These are phyloP conservation scores for Scaptomyza hsui DNA, from an alignment of 1,140 invertebrate genomes.

Conservation along the genomic window DNA sequence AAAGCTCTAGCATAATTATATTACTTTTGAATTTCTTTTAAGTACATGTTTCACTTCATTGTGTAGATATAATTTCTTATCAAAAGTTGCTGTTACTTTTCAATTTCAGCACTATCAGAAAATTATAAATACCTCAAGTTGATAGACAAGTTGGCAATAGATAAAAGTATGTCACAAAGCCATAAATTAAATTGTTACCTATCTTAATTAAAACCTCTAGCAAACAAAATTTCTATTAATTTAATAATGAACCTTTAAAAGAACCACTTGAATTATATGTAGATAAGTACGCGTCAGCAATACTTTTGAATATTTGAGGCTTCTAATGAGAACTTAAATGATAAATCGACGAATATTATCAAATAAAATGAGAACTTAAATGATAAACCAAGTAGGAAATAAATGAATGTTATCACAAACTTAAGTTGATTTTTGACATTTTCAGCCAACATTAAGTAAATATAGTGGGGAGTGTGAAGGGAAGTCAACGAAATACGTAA, in stretches of 20 bases:
- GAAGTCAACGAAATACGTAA: not conserved
- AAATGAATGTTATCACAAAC: constrained; percentile 10
- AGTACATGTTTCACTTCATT: no score
- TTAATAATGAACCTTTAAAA: constrained; percentile 16
- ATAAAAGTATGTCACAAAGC: not conserved
- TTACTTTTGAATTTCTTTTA: no score
- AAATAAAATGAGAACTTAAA: constrained; percentile 20
- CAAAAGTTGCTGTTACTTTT: not conserved
- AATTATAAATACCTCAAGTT: constrained; percentile 6
- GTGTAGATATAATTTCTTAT: constrained; percentile 26
- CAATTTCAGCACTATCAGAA: constrained; percentile 9
- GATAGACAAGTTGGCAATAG: constrained; percentile 7
- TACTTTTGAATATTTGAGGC: not conserved
- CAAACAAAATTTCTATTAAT: constrained; percentile 24
- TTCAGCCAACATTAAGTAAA: not conserved
- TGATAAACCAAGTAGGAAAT: not conserved
- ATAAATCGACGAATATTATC: not conserved
- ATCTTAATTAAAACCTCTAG: constrained; percentile 26
- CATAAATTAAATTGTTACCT: constrained; percentile 6
- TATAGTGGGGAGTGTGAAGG: not conserved
- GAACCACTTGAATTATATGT: not conserved
- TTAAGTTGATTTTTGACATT: constrained; percentile 1
- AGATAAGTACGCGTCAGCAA: constrained; percentile 29
- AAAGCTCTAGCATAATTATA: no score
- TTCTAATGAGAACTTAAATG: not conserved